Percentiles rank a stretch among this genome's conserved stretches.
Conservation (phyloP, 1,140 invertebrate genomes). For the Archivesica marissinica region DNA sequence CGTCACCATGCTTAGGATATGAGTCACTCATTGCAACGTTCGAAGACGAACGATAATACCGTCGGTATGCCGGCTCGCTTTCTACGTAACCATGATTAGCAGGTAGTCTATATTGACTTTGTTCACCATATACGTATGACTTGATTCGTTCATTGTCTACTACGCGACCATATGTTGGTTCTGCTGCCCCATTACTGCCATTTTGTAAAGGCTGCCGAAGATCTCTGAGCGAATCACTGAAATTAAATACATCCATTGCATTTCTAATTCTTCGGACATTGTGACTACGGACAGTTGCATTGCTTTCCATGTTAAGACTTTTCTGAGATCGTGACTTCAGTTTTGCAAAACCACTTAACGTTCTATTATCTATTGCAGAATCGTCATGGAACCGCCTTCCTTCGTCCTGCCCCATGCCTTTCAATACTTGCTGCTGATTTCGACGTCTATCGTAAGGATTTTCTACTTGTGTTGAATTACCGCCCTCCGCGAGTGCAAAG, state of each 20-base stretch:
- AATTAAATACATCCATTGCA: conserved; percentile 75
- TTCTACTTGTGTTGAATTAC: neutral
- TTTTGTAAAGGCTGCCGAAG: conserved; percentile 56
- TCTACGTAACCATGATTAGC: conserved; percentile 64
- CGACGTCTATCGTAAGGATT: conserved; percentile 13
- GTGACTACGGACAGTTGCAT: conserved; percentile 78
- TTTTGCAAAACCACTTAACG: conserved; percentile 47
- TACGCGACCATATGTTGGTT: conserved; percentile 41
- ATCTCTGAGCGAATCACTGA: conserved; percentile 70
- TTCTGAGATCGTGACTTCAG: conserved; percentile 70
- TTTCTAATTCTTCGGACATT: conserved; percentile 71
- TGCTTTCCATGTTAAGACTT: conserved; percentile 72
- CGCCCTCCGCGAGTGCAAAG: neutral
- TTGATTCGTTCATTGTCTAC: conserved; percentile 52
- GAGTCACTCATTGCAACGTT: conserved; percentile 69
- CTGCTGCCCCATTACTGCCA: neutral
- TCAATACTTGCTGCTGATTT: neutral
- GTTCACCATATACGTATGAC: conserved; percentile 43
- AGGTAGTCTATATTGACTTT: conserved; percentile 22
- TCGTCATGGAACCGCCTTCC: conserved; percentile 61
- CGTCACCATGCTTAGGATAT: conserved; percentile 72
- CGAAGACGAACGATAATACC: conserved; percentile 68
- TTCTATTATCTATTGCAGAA: conserved; percentile 62
- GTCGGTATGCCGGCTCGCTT: conserved; percentile 70
- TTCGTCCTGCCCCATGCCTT: neutral